Percentiles rank a stretch among this genome's conserved stretches.
Conservation (phyloP, 2,113 vertebrate genomes). For the Dicerorhinus sumatrensis region DNA sequence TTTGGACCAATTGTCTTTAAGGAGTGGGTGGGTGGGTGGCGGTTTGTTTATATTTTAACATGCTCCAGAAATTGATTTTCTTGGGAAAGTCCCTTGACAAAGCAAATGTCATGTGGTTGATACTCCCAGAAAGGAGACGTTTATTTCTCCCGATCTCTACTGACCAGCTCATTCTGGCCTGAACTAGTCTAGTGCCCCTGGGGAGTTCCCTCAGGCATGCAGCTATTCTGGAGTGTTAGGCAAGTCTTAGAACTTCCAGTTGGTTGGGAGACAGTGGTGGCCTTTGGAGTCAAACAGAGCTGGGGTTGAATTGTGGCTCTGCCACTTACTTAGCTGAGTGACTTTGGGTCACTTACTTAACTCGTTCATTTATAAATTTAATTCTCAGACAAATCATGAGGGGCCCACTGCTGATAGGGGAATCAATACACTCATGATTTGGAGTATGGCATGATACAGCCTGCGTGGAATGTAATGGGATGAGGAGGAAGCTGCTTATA, state of each 20-base stretch:
- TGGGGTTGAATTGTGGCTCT: constrained; percentile 15
- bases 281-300: constrained; percentile 36
- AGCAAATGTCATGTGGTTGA: constrained; percentile 67
- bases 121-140: constrained; percentile 60
- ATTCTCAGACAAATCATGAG: constrained; percentile 42
- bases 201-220: constrained; percentile 54
- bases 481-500: constrained; percentile 3
- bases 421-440: not conserved
- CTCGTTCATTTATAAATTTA: constrained; percentile 42
- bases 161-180: constrained; percentile 57
- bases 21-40: constrained; percentile 58
- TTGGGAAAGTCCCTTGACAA: constrained; percentile 74
- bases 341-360: not conserved
- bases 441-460: not conserved
- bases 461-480: not conserved
- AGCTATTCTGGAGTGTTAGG: constrained; percentile 44
- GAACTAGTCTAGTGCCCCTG: not conserved
- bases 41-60: constrained; percentile 78
- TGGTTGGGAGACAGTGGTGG: constrained; percentile 23
- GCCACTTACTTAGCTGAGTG: not conserved
- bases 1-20: constrained; percentile 70
- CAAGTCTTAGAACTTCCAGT: constrained; percentile 62
- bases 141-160: constrained; percentile 50
- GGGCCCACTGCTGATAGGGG: not conserved
- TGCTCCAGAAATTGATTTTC: constrained; percentile 80